These are phyloP conservation scores for Sandelia bainsii DNA, from an alignment of 2,797 vertebrate species.

Conservation along the genomic window DNA sequence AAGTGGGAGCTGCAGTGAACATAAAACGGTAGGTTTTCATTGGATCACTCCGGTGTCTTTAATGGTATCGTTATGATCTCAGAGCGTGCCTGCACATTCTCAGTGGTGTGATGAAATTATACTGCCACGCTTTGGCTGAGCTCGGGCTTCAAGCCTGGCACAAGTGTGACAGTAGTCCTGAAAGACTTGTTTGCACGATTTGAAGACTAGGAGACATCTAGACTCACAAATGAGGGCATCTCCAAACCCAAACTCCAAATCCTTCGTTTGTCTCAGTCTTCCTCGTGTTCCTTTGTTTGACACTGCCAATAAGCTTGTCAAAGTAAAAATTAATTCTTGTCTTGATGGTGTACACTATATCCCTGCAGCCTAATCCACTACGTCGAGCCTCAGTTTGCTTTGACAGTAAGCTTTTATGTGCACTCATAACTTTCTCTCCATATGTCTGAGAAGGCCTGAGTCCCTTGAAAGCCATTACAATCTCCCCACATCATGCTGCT, in stretches of 20 bases:
- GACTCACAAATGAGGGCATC: conserved; percentile 19
- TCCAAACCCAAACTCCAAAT: neutral
- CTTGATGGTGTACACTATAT: conserved; percentile 15
- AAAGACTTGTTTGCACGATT: conserved; percentile 31
- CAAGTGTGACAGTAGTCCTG: conserved; percentile 19
- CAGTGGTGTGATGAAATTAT: conserved; percentile 74
- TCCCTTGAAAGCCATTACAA: conserved; percentile 75
- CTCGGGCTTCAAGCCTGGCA: conserved; percentile 46
- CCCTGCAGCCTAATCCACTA: conserved; percentile 27
- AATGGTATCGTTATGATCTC: conserved; percentile 79
- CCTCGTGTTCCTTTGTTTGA: conserved; percentile 16
- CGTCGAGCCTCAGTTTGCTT: conserved; percentile 24
- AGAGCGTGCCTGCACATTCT: conserved; percentile 76
- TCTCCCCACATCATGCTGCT: conserved; percentile 65
- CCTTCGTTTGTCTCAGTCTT: conserved; percentile 4
- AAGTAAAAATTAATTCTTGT: conserved; percentile 11
- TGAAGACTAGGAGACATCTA: conserved; percentile 24
- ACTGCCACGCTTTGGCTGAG: conserved; percentile 59
- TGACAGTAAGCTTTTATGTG: conserved; percentile 65
- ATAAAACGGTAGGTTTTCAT: conserved; percentile 70
- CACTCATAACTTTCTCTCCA: conserved; percentile 61
- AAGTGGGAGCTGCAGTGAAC: conserved; percentile 62
- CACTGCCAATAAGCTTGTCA: conserved; percentile 16
- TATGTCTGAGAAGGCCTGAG: conserved; percentile 44
- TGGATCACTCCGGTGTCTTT: conserved; percentile 71